Conservation (phyloP, 2,888 invertebrate species). For the Elegia similella region DNA sequence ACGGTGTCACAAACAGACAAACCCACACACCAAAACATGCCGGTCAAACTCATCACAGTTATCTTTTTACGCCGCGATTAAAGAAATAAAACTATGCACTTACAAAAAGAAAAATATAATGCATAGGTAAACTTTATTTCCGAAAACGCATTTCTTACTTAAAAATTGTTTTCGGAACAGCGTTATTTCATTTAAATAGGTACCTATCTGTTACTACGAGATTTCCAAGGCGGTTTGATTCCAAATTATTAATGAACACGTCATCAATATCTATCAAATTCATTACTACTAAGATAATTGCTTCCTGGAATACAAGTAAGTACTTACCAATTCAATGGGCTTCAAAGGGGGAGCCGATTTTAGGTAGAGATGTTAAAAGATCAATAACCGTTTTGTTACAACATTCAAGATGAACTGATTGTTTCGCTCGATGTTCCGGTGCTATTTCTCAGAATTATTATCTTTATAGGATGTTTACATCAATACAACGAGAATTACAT, state of each 20-base stretch:
- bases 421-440: not conserved
- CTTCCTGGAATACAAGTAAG: not conserved
- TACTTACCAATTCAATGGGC: not conserved
- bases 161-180: too few species aligned
- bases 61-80: too few species aligned
- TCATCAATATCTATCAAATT: not conserved
- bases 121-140: too few species aligned
- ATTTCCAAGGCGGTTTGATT: not conserved
- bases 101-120: too few species aligned
- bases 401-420: not conserved
- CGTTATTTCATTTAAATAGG: too few species aligned
- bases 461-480: not conserved
- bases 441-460: not conserved
- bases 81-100: too few species aligned
- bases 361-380: not conserved
- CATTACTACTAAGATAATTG: not conserved
- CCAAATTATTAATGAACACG: not conserved
- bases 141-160: too few species aligned
- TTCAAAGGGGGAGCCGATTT: not conserved
- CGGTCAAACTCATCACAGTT: too few species aligned
- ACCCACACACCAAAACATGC: too few species aligned
- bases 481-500: too few species aligned
- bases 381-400: conserved; percentile 1
- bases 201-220: not conserved
- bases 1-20: too few species aligned